Percentiles rank a stretch among this genome's conserved stretches.
phyloP scores from a whole-genome alignment of 2,113 vertebrate species.

The Austrofundulus limnaeus region DNA sequence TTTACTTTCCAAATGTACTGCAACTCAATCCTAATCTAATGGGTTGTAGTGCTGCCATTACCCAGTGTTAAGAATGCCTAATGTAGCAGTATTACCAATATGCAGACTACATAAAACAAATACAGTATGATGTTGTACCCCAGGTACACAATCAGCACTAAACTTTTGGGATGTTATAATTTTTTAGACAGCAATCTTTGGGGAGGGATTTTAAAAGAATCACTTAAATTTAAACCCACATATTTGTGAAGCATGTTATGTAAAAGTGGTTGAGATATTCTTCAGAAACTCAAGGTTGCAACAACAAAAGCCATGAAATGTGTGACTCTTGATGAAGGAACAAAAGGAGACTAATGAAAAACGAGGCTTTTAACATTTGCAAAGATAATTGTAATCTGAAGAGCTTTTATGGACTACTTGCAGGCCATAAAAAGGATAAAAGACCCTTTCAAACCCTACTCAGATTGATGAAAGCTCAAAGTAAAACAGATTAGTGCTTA shows the following conservation, averaged over 20 bases:
- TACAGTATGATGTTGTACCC: no score
- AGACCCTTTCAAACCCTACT: background rate
- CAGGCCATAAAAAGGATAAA: slow-evolving; percentile 3
- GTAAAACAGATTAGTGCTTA: background rate
- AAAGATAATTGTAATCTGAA: slow-evolving; percentile 24
- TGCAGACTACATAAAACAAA: no score
- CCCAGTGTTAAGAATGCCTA: no score
- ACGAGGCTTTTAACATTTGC: slow-evolving; percentile 25
- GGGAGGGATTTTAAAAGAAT: no score
- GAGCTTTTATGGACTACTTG: slow-evolving; percentile 12
- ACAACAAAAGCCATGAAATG: slow-evolving; percentile 9
- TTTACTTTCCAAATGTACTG: no score
- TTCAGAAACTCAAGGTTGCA: slow-evolving; percentile 9
- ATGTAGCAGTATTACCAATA: no score
- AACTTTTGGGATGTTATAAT: no score
- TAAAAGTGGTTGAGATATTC: slow-evolving; percentile 16
- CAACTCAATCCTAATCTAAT: no score
- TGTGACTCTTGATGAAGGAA: slow-evolving; percentile 21
- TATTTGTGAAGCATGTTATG: slow-evolving; percentile 10
- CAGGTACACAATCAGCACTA: no score
- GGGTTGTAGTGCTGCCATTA: no score
- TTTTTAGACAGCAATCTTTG: no score
- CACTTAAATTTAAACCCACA: no score
- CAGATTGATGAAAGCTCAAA: slow-evolving; percentile 4
- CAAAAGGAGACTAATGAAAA: slow-evolving; percentile 14